Conservation (phyloP, 1,140 invertebrate genomes). For the Pseudomyrmex gracilis region DNA sequence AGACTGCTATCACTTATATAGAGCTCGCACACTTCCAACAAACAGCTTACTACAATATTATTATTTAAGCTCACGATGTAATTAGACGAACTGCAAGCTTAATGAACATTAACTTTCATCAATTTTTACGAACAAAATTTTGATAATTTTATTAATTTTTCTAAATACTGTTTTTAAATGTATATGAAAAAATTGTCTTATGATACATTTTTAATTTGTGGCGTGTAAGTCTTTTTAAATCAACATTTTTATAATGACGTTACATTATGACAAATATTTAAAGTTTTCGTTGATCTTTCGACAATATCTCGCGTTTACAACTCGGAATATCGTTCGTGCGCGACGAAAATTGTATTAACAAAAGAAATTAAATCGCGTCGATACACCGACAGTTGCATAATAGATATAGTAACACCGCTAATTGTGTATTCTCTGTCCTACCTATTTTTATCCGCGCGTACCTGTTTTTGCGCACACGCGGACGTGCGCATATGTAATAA, state of each 20-base stretch:
- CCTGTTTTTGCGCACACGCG: background rate
- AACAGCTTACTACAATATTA: background rate
- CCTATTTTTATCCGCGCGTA: constrained; percentile 37
- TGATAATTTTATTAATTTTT: too few species aligned
- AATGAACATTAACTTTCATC: too few species aligned
- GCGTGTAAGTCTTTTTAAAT: background rate
- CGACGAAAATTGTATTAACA: constrained; percentile 16
- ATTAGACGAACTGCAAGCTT: too few species aligned
- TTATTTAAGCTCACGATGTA: background rate
- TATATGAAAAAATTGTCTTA: too few species aligned
- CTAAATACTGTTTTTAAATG: too few species aligned
- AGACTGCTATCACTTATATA: background rate
- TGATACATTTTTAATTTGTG: too few species aligned
- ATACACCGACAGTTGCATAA: constrained; percentile 17
- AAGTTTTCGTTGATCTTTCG: background rate
- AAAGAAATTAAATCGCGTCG: background rate
- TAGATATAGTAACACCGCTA: constrained; percentile 31
- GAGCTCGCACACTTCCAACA: background rate
- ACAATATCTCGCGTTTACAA: background rate
- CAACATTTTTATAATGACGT: background rate
- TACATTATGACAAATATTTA: background rate
- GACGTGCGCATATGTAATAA: constrained; percentile 44
- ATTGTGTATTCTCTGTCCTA: constrained; percentile 42
- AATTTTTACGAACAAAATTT: too few species aligned
- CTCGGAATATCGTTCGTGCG: background rate